Conservation (phyloP, 2,797 vertebrate species). For the Tachyglossus aculeatus region DNA sequence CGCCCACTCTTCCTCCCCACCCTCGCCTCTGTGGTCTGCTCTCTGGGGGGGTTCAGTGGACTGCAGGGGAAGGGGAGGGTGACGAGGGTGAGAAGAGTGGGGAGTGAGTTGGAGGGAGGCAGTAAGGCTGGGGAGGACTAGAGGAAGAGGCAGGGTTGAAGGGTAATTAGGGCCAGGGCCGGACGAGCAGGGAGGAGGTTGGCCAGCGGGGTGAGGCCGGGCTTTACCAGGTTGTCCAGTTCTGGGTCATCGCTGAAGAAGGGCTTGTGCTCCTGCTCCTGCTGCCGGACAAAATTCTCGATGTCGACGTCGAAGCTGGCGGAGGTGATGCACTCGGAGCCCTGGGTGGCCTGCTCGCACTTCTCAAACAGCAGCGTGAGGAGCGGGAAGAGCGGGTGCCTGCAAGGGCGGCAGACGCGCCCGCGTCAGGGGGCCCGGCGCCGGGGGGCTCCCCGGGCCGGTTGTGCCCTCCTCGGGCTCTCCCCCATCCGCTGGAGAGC, state of each 20-base stretch:
- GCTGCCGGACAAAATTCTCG: constrained; percentile 97
- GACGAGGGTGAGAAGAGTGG: no score
- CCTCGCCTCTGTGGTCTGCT: no score
- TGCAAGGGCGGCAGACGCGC: constrained; percentile 67
- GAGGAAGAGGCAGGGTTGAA: not conserved
- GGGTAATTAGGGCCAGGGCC: not conserved
- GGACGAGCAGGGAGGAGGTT: not conserved
- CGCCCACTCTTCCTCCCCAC: no score
- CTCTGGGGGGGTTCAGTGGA: no score
- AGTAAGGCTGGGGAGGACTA: no score
- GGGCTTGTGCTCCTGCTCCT: constrained; percentile 96
- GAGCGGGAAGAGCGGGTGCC: constrained; percentile 94
- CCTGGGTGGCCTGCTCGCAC: constrained; percentile 96
- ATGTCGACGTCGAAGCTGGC: constrained; percentile 99
- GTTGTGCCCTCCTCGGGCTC: no score
- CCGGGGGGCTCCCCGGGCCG: no score
- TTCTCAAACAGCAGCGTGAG: constrained; percentile 96
- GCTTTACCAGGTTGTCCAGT: constrained; percentile 94
- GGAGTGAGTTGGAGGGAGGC: no score
- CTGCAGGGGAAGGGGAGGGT: no score
- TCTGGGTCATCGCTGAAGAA: constrained; percentile 98
- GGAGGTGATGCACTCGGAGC: constrained; percentile 97
- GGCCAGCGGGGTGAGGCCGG: not conserved
- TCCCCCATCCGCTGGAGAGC: no score
- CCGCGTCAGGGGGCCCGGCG: no score